Conservation (phyloP, 2,113 vertebrate genomes). For the Phodopus roborovskii region DNA sequence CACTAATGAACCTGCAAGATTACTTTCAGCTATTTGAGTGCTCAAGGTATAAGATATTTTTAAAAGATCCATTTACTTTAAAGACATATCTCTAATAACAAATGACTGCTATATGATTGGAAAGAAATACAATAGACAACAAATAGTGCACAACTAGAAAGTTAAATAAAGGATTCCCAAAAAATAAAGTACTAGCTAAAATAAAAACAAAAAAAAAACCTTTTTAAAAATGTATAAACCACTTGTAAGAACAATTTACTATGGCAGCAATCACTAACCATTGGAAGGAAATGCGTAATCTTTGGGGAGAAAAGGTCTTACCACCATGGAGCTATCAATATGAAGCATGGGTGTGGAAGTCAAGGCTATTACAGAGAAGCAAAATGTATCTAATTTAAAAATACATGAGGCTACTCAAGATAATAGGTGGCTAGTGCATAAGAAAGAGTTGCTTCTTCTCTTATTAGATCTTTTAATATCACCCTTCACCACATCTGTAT, state of each 20-base stretch:
- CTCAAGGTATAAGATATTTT: conserved; percentile 51
- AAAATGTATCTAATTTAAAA: conserved; percentile 18
- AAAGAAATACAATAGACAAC: conserved; percentile 9
- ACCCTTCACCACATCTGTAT: conserved; percentile 23
- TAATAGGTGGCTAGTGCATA: background rate
- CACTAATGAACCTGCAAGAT: background rate
- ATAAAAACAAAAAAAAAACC: conserved; percentile 25
- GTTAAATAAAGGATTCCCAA: background rate
- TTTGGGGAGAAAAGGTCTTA: background rate
- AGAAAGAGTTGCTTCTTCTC: background rate
- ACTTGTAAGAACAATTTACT: conserved; percentile 13
- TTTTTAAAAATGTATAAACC: background rate
- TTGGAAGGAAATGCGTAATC: background rate
- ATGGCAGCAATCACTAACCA: background rate
- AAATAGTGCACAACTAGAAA: background rate
- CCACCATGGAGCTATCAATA: background rate
- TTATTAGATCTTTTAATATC: conserved; percentile 37
- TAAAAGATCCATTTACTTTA: conserved; percentile 34
- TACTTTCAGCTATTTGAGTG: conserved; percentile 15
- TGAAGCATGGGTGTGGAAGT: background rate
- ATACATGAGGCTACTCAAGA: background rate
- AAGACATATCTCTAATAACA: conserved; percentile 45
- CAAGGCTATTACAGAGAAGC: background rate
- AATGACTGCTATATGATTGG: conserved; percentile 24
- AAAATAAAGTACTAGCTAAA: conserved; percentile 19